Base-by-base conservation (phyloP, 2,888 invertebrate genomes). In the Dinocampus coccinellae region DNA sequence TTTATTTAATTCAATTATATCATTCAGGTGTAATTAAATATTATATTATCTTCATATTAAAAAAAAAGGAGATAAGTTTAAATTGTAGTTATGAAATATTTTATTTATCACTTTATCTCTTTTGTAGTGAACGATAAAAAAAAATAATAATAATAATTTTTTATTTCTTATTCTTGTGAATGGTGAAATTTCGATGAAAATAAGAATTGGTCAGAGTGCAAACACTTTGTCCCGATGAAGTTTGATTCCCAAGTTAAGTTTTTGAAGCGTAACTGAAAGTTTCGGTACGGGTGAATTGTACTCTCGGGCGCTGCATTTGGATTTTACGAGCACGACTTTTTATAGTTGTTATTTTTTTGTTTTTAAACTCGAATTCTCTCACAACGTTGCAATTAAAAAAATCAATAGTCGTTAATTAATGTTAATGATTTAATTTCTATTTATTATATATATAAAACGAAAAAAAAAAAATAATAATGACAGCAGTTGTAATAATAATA, bases 221-320 rank as follows among this genome's bases (percentile, higher is more conserved):
- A 16, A 39, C 34, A 53, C 61, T 61, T 68, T 68, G 53, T 61
- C 61, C 60, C 42, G 9, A n/a, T 68, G 9, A 33, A 68, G 61
- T 68, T 68, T 68, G 52, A 61, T 60, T 29, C 34, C 13, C 34
- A 68, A 68, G 68, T 61, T 68, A 13, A 58, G 34, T 58, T 58
- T 33, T 68, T 34, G 24, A 47, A 68, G 60, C 60, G 52, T n/a
- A 47, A 47, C 61, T 60, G 34, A 20, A 68, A 61, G 52, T 68
- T n/a, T 36, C 26, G 16, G 1, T 24, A 16, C 22, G 42, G 10
- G 34, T 34, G 39, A 62, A 34, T 55, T 69, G 33, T 24, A 47
- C 47, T 16, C 47, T 47, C 7, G 16, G 47, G 47, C 16, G 16
- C 20, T 47, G 20, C 16, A 16, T 16, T 47, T 47, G 16, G 16